Evolutionary conservation across 2,113 vertebrate genomes (phyloP).

Genomic region (Trichechus manatus): DNA sequence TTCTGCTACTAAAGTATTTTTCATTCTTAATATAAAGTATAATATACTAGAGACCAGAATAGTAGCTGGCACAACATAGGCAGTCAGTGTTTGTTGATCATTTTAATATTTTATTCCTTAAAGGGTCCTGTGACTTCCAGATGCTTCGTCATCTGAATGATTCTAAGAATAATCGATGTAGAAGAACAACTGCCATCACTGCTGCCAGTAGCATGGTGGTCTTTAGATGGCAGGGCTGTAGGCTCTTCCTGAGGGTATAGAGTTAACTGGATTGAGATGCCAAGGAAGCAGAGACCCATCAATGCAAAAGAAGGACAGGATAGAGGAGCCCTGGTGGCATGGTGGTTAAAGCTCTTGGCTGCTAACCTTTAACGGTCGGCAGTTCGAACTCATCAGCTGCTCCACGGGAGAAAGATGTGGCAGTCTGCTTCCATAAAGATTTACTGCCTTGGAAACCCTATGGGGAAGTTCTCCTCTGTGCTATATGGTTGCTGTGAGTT

Average conservation of each 20-base stretch:
- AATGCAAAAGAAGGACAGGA: neutral
- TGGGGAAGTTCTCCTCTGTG: no score
- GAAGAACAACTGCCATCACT: neutral
- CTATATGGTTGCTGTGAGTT: no score
- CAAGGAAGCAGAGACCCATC: neutral
- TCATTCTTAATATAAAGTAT: slow-evolving; percentile 12
- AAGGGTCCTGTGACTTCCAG: neutral
- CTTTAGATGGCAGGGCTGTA: neutral
- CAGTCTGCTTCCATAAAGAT: no score
- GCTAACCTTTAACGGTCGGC: no score
- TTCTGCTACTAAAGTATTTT: neutral
- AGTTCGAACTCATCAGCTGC: no score
- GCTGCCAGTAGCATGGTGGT: neutral
- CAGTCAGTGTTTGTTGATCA: neutral
- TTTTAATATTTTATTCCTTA: neutral
- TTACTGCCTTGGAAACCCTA: no score
- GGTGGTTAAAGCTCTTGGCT: no score
- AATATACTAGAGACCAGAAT: neutral
- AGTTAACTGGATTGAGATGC: neutral
- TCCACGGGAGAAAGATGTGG: no score
- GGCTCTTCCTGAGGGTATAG: neutral
- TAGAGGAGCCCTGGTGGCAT: no score
- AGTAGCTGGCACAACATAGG: neutral
- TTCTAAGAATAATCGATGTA: neutral
- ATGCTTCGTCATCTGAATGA: neutral